phyloP scores from a whole-genome alignment of 2,797 vertebrate genomes.

The Manis crassicaudata region DNA sequence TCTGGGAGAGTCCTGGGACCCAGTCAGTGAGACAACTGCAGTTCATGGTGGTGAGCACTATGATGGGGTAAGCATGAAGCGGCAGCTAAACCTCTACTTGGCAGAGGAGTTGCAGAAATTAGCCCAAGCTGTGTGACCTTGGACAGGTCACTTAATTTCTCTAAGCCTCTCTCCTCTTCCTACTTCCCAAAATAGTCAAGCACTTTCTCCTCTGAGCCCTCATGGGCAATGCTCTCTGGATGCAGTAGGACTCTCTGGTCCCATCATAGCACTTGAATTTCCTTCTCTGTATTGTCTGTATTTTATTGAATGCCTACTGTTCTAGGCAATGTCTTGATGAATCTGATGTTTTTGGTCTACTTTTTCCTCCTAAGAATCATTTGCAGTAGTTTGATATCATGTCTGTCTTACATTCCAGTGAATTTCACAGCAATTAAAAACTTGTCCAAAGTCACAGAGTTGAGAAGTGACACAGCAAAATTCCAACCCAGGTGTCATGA shows the following conservation, averaged over 20 bases:
- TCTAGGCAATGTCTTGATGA: neutral
- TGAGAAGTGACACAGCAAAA: neutral
- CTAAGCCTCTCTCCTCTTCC: neutral
- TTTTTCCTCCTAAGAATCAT: neutral
- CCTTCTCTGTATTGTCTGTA: neutral
- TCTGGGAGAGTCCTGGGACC: neutral
- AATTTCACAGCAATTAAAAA: neutral
- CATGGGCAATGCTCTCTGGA: neutral
- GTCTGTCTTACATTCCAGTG: neutral
- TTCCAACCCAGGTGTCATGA: neutral
- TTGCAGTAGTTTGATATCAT: neutral
- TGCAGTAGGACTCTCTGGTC: neutral
- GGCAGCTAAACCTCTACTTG: neutral
- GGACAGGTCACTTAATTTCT: neutral
- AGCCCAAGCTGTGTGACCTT: neutral
- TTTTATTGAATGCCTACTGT: too few species aligned
- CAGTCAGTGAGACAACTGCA: neutral
- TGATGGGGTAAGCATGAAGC: rapidly evolving
- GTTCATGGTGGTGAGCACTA: rapidly evolving
- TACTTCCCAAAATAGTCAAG: neutral
- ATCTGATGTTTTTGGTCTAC: neutral
- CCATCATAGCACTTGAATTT: neutral
- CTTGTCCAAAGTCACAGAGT: neutral
- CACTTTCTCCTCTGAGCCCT: neutral
- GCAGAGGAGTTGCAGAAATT: neutral